Base-by-base conservation (phyloP, 2,113 vertebrate genomes). In the Chunga burmeisteri region DNA sequence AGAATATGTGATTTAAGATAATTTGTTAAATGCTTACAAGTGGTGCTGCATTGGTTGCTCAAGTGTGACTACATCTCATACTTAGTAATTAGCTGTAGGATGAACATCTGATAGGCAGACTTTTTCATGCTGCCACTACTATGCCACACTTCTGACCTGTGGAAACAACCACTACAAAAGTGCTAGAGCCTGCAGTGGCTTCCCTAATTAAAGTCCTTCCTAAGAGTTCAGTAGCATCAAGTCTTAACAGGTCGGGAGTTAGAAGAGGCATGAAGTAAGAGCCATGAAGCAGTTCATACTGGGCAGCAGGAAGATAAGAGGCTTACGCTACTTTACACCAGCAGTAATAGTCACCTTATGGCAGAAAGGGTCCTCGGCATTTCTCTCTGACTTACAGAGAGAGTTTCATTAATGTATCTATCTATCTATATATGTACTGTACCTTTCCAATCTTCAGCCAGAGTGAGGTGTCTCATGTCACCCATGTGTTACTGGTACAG, bases 401-500 rank as follows among this genome's bases (percentile, higher is more conserved):
- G 11, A 56, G 26, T 29, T 53, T 56, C 23, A 16, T 22, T 79
- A 36, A 26, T 1, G 0, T 38, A 23, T 3, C 3, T 23, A 23
- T 3, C 3, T 23, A 11, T 42, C 27, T 40, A 15, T 10, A 5
- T 22, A 5, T 13, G 25, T 56, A 12, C 62, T 66, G 21, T 13
- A 25, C 38, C 7, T n/a, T 50, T n/a, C 23, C 30, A 2, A 0
- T 32, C 30, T 16, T 56, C 25, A 6, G 0, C 53, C 27, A 9
- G 63, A 62, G 26, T 25, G 55, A 56, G 77, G 50, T 70, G 4
- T 86, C 20, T 91, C 19, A 21, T 55, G 63, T 81, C 78, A 38
- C 78, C 22, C 19, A 1, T n/a, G 15, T 81, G 50, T 79, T 94
- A 2, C n/a, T 29, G 90, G 88, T 84, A 29, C 78, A 99, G 99